Conservation (phyloP, 1,140 invertebrate species). For the Cylas formicarius region DNA sequence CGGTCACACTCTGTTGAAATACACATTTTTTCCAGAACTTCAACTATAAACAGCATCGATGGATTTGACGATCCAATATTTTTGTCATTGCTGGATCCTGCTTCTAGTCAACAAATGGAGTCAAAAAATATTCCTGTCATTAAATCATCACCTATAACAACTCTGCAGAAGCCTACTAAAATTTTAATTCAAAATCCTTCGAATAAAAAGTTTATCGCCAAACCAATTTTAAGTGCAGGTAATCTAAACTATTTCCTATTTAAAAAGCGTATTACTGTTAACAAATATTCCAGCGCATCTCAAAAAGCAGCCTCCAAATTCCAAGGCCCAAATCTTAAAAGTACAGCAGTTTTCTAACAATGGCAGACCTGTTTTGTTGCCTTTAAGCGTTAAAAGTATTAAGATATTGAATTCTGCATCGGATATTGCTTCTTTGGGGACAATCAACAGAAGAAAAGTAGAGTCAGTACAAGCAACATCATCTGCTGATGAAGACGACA, state of each 20-base stretch:
- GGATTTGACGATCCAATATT: slow-evolving; percentile 27
- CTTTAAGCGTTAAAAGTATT: slow-evolving; percentile 62
- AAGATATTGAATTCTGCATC: slow-evolving; percentile 64
- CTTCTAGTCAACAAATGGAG: slow-evolving; percentile 13
- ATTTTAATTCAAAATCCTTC: slow-evolving; percentile 33
- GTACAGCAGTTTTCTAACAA: slow-evolving; percentile 48
- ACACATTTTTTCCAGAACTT: slow-evolving; percentile 15
- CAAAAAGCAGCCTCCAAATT: slow-evolving; percentile 32
- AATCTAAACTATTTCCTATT: slow-evolving; percentile 5
- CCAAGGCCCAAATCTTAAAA: slow-evolving; percentile 47
- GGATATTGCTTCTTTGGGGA: slow-evolving; percentile 39
- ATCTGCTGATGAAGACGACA: slow-evolving; percentile 33
- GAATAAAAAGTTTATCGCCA: slow-evolving; percentile 30
- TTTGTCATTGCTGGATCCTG: slow-evolving; percentile 26
- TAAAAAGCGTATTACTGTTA: neutral
- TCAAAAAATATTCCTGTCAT: slow-evolving; percentile 10
- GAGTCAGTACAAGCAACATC: slow-evolving; percentile 10
- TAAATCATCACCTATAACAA: slow-evolving; percentile 3
- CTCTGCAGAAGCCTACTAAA: slow-evolving; percentile 26
- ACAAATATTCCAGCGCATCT: slow-evolving; percentile 22
- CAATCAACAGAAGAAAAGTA: slow-evolving; percentile 19
- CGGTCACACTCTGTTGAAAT: neutral
- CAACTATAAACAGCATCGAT: slow-evolving; percentile 23
- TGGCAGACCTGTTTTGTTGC: slow-evolving; percentile 56
- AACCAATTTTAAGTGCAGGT: slow-evolving; percentile 28